phyloP scores from a whole-genome alignment of 2,888 invertebrate genomes.

The Chironomus riparius region DNA sequence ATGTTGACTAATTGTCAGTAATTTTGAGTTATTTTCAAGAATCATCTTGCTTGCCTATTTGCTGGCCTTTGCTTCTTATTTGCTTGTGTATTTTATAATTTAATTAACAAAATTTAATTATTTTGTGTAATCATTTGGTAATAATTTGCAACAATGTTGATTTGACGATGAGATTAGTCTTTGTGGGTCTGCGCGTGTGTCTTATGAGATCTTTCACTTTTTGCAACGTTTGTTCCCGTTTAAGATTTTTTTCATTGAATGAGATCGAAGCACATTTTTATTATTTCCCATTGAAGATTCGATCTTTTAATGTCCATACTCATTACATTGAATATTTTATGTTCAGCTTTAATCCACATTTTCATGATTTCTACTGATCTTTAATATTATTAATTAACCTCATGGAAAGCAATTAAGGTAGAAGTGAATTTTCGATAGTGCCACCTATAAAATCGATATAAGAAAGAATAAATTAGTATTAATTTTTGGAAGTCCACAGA shows the following conservation, averaged over 20 bases:
- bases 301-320: not conserved
- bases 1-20: not conserved
- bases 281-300: not conserved
- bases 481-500: not conserved
- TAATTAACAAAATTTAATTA: too few species aligned
- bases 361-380: not conserved
- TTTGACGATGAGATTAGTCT: not conserved
- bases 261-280: not conserved
- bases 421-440: not conserved
- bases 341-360: not conserved
- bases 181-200: not conserved
- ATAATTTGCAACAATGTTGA: not conserved
- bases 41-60: not conserved
- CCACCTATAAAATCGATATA: not conserved
- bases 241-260: not conserved
- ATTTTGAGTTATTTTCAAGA: not conserved
- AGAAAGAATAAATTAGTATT: not conserved
- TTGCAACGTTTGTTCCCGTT: too few species aligned
- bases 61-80: not conserved
- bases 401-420: not conserved
- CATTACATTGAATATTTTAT: not conserved
- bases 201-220: not conserved
- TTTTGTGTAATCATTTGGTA: too few species aligned
- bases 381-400: not conserved
- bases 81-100: too few species aligned